Conservation (phyloP, 2,113 vertebrate genomes). For the Suncus etruscus region DNA sequence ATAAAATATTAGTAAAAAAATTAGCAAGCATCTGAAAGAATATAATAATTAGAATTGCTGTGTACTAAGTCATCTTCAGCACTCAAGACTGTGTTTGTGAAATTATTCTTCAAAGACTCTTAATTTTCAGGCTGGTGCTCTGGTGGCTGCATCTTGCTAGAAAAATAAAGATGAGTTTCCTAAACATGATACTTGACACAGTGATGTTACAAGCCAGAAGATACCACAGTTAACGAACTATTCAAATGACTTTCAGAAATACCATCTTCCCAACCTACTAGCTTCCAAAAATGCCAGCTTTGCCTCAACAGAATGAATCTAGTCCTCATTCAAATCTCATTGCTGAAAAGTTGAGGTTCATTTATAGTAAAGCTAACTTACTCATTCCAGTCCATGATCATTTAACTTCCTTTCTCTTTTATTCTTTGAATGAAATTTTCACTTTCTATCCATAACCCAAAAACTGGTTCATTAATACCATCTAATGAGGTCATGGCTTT, state of each 20-base stretch:
- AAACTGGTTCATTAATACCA: conserved; percentile 25
- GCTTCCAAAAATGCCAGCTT: conserved; percentile 74
- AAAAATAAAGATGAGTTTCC: conserved; percentile 80
- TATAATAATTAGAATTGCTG: neutral
- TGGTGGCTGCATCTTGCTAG: conserved; percentile 63
- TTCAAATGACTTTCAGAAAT: conserved; percentile 82
- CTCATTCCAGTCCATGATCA: neutral
- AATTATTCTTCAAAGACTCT: conserved; percentile 64
- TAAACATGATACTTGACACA: conserved; percentile 78
- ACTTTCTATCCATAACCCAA: neutral
- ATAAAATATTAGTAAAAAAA: conserved; percentile 54
- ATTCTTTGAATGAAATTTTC: neutral
- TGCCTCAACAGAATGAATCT: conserved; percentile 29
- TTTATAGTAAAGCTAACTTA: conserved; percentile 50
- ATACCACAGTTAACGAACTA: conserved; percentile 81
- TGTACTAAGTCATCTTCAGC: neutral
- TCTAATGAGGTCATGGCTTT: conserved; percentile 18
- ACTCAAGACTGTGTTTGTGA: neutral
- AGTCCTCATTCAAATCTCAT: neutral
- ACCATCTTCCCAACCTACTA: conserved; percentile 61
- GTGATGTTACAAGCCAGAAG: conserved; percentile 79
- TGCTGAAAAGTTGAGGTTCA: conserved; percentile 51
- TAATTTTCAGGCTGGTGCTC: conserved; percentile 64
- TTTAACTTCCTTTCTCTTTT: neutral
- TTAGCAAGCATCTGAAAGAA: conserved; percentile 39